A percentile compares a stretch with the other conserved stretches of the same genome.
Conservation (phyloP, 2,888 invertebrate genomes). For the Hipparchia sbordonii region DNA sequence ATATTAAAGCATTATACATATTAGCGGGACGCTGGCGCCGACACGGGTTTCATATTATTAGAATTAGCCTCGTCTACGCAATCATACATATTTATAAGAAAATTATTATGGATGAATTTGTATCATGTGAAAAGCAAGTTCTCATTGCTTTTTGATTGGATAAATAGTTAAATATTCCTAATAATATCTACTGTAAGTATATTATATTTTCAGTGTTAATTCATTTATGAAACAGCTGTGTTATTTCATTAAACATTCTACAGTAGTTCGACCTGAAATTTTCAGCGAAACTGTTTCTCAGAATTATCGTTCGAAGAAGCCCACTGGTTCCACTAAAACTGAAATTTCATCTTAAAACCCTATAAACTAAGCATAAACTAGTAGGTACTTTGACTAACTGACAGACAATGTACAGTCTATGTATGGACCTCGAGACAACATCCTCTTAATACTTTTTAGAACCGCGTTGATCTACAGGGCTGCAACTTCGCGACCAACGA, state of each 20-base stretch:
- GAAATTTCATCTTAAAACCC: too few relatives aligned
- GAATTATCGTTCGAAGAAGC: too few relatives aligned
- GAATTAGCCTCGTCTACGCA: constrained; percentile 4
- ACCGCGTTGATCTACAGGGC: too few relatives aligned
- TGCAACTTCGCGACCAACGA: too few relatives aligned
- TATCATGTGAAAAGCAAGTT: not conserved
- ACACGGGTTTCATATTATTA: constrained; percentile 5
- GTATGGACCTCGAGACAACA: too few relatives aligned
- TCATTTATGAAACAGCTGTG: not conserved
- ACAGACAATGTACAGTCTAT: too few relatives aligned
- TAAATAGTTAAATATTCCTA: not conserved
- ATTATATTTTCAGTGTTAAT: not conserved
- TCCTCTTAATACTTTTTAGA: too few relatives aligned
- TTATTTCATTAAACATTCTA: not conserved
- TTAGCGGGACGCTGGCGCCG: constrained; percentile 13
- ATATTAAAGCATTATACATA: constrained; percentile 15
- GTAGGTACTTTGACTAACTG: too few relatives aligned
- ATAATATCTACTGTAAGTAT: not conserved
- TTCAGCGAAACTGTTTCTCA: too few relatives aligned
- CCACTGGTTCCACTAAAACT: too few relatives aligned
- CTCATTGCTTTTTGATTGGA: constrained; percentile 16
- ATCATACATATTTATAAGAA: constrained; percentile 17
- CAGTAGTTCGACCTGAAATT: too few relatives aligned
- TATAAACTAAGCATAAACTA: too few relatives aligned
- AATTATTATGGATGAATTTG: constrained; percentile 8